phyloP scores from a whole-genome alignment of 1,140 invertebrate genomes.

The Ruditapes philippinarum region DNA sequence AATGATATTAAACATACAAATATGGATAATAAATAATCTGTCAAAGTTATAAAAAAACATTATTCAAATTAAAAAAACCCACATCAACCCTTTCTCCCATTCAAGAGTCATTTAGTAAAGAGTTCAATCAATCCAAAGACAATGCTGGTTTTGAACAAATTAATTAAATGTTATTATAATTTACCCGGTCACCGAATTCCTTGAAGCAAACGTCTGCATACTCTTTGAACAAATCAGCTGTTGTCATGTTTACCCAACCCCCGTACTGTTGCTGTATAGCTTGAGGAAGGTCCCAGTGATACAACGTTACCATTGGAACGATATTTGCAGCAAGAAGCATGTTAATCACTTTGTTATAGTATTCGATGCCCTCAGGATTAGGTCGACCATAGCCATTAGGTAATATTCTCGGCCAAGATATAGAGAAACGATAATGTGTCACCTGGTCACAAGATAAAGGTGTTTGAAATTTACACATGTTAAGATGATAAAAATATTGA shows the following conservation, averaged over 20 bases:
- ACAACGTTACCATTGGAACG: constrained; percentile 87
- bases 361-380: constrained; percentile 74
- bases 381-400: constrained; percentile 73
- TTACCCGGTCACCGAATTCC: constrained; percentile 84
- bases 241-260: constrained; percentile 88
- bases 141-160: too few species aligned
- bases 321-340: constrained; percentile 74
- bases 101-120: too few species aligned
- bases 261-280: constrained; percentile 84
- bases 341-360: constrained; percentile 82
- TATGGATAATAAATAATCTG: too few species aligned
- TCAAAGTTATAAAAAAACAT: too few species aligned
- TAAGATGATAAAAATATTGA: too few species aligned
- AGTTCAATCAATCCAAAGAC: too few species aligned
- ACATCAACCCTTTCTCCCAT: too few species aligned
- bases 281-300: constrained; percentile 88
- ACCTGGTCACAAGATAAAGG: constrained; percentile 70
- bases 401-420: constrained; percentile 83
- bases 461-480: not conserved
- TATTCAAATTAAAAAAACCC: too few species aligned
- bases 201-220: constrained; percentile 86
- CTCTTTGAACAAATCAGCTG: constrained; percentile 87
- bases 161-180: too few species aligned
- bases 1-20: too few species aligned
- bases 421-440: constrained; percentile 81